These are phyloP conservation scores for Xyrauchen texanus DNA, from an alignment of 2,113 vertebrate genomes.

Conservation along the genomic window DNA sequence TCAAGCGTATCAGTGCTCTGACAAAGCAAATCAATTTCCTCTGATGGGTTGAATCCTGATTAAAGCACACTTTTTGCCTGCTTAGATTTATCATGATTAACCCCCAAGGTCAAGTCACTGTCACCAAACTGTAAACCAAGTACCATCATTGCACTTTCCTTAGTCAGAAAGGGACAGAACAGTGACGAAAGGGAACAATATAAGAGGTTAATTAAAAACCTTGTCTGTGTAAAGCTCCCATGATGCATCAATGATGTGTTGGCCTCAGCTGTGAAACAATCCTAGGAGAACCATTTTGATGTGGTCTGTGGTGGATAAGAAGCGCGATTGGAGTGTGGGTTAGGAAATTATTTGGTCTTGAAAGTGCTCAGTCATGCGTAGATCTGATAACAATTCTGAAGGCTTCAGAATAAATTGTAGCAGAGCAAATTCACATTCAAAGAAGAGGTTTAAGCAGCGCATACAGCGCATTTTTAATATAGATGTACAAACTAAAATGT, in stretches of 20 bases:
- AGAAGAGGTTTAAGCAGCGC: background rate
- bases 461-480: background rate
- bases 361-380: background rate
- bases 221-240: background rate
- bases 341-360: conserved; percentile 17
- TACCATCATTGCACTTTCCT: conserved; percentile 10
- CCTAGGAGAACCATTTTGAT: background rate
- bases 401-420: background rate
- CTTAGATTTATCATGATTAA: conserved; percentile 67
- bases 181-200: background rate
- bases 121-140: conserved; percentile 27
- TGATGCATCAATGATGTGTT: background rate
- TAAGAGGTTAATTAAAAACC: conserved; percentile 37
- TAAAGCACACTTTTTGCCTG: conserved; percentile 49
- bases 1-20: conserved; percentile 55
- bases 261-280: conserved; percentile 20
- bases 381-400: background rate
- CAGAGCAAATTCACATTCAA: background rate
- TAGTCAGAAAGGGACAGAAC: conserved; percentile 4
- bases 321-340: background rate
- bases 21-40: conserved; percentile 66
- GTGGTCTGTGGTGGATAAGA: background rate
- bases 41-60: conserved; percentile 52
- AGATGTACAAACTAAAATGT: background rate
- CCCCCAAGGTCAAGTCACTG: conserved; percentile 38